Evolutionary conservation across 1,140 invertebrate genomes (phyloP).

Genomic region (Solenopsis invicta): DNA sequence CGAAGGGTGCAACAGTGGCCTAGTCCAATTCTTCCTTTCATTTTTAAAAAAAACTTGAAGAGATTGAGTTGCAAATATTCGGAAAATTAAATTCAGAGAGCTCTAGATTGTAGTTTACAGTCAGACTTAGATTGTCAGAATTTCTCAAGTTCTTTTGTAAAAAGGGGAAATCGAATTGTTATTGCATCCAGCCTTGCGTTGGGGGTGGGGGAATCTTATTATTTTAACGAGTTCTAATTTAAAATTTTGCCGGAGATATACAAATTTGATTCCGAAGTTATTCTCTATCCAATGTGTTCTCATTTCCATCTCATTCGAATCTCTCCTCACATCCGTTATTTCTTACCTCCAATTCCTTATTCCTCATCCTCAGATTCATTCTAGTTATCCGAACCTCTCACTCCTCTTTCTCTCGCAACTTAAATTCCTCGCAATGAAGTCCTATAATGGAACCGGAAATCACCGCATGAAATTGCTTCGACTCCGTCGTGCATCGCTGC

Average conservation of each 20-base stretch:
- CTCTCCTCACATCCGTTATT: background rate
- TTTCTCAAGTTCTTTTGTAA: background rate
- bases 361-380: background rate
- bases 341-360: background rate
- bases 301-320: background rate
- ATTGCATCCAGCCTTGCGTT: background rate
- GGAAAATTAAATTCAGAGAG: background rate
- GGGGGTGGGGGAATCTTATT: background rate
- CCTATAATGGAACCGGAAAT: background rate
- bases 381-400: background rate
- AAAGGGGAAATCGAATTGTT: background rate
- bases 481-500: background rate
- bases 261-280: background rate
- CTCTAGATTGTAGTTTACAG: background rate
- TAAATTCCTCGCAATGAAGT: background rate
- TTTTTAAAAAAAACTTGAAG: background rate
- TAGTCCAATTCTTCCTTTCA: background rate
- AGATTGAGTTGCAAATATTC: background rate
- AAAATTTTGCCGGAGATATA: background rate
- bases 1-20: slow-evolving; percentile 17
- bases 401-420: background rate
- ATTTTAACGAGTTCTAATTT: background rate
- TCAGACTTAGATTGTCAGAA: background rate
- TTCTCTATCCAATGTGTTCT: background rate
- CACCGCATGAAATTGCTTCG: background rate